Evolutionary conservation across 2,113 vertebrate genomes (phyloP), one percentile per base, ranked within the genome.

Genomic region (Colaptes auratus): DNA sequence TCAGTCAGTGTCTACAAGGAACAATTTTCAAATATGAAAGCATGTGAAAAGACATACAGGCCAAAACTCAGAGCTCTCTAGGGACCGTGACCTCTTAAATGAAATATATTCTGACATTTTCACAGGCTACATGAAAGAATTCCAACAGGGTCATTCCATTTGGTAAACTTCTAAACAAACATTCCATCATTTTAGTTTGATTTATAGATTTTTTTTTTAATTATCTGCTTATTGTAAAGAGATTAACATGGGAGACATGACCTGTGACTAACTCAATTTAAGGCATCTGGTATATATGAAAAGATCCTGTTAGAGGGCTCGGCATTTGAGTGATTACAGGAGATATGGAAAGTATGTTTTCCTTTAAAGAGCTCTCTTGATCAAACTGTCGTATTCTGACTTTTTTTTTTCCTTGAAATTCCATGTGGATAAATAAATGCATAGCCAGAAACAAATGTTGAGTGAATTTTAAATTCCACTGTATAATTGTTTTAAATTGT

Each of bases 31-130:
- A 97, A 97, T 97, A 96, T 96, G 97, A 97, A 98, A 97, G 97
- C 97, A 98, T 98, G 98, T 98, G 98, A 98, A 98, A 98, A 97
- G 97, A 96, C 96, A 92, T 97, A 91, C 96, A 96, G 87, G 98
- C 97, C 96, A 96, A 97, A 97, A 97, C 96, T 96, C 97, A 97
- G 97, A 96, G 93, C 96, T 97, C 98, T 94, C 97, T 87, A 73
- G 97, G 97, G 98, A 98, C 96, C 79, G 42, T 96, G 97, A 97
- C 98, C 97, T 98, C 97, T 95, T 92, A 97, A 97, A 97, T 91
- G 94, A 96, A 97, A 97, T 97, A 97, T 94, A 74, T 96, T 97
- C 96, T 98, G 97, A 98, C 97, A 98, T 98, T 98, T 98, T 98
- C 97, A 98, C 97, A 98, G 97, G 96, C 98, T 95, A 75, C 97